A percentile compares a stretch with the other conserved stretches of the same genome.
These are phyloP conservation scores for Centruroides vittatus DNA, from an alignment of 1,140 invertebrate genomes.

Conservation along the genomic window DNA sequence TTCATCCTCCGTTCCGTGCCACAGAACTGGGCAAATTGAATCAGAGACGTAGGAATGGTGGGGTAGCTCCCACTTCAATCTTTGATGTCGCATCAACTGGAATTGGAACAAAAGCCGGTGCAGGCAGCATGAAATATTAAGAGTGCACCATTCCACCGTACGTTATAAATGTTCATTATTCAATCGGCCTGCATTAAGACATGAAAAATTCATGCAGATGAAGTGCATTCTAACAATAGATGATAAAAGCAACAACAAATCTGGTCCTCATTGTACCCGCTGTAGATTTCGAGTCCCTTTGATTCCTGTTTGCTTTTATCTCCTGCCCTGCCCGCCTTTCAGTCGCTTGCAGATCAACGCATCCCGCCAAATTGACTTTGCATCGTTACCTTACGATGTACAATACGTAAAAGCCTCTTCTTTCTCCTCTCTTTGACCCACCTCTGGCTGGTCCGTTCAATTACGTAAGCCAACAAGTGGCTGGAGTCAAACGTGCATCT, in stretches of 20 bases:
- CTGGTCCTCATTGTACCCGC: not conserved
- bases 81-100: conserved; percentile 12
- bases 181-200: conserved; percentile 18
- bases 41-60: conserved; percentile 3
- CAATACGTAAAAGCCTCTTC: too few species aligned
- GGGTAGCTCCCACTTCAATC: conserved; percentile 10
- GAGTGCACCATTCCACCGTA: conserved; percentile 4
- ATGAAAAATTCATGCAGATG: conserved; percentile 19
- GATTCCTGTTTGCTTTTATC: too few species aligned
- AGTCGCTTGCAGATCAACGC: too few species aligned
- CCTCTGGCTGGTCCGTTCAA: too few species aligned
- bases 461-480: too few species aligned
- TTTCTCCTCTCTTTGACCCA: too few species aligned
- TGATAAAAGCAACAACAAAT: conserved; percentile 17
- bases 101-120: conserved; percentile 9
- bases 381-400: too few species aligned
- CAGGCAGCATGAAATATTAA: conserved; percentile 16
- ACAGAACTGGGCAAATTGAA: conserved; percentile 13
- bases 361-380: too few species aligned
- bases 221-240: conserved; percentile 16
- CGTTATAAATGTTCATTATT: conserved; percentile 18
- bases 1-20: conserved; percentile 1
- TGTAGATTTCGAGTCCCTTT: too few species aligned
- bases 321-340: too few species aligned
- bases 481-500: too few species aligned